These are phyloP conservation scores for Pachycephus smyrnensis DNA, from an alignment of 2,888 invertebrate genomes.

Conservation along the genomic window DNA sequence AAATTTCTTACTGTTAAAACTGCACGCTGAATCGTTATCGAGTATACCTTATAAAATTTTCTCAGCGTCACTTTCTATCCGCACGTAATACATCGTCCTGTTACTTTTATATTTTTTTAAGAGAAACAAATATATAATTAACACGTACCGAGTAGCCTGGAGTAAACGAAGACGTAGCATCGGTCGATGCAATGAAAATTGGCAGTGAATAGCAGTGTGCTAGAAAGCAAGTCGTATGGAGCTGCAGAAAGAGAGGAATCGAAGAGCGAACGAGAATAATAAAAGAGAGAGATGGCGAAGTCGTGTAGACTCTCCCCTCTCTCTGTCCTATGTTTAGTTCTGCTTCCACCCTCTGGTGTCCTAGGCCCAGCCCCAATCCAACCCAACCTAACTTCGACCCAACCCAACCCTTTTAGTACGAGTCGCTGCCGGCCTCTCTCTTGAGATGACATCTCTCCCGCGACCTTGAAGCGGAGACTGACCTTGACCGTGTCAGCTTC, in stretches of 20 bases:
- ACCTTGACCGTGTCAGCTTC: constrained; percentile 63
- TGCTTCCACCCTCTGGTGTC: not conserved
- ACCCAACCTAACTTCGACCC: not conserved
- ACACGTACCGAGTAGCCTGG: not conserved
- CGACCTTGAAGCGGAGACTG: constrained; percentile 60
- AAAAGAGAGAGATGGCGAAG: not conserved
- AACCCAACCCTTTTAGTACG: not conserved
- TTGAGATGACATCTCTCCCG: constrained; percentile 59
- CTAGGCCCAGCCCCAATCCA: not conserved
- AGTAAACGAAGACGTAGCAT: not conserved
- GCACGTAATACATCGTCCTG: no score
- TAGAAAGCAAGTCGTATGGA: not conserved
- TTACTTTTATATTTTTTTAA: not conserved
- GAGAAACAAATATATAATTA: not conserved
- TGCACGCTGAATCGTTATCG: not conserved
- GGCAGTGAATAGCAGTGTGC: not conserved
- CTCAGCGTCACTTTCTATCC: not conserved
- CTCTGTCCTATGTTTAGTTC: not conserved
- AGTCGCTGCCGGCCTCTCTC: constrained; percentile 34
- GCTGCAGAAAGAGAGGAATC: not conserved
- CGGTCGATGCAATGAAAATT: not conserved
- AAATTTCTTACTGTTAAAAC: not conserved
- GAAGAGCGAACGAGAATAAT: constrained; percentile 2
- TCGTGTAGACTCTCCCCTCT: not conserved
- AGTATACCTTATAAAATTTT: not conserved